Evolutionary conservation across 1,140 invertebrate species (phyloP).

Genomic region (Pseudomyrmex concolor): DNA sequence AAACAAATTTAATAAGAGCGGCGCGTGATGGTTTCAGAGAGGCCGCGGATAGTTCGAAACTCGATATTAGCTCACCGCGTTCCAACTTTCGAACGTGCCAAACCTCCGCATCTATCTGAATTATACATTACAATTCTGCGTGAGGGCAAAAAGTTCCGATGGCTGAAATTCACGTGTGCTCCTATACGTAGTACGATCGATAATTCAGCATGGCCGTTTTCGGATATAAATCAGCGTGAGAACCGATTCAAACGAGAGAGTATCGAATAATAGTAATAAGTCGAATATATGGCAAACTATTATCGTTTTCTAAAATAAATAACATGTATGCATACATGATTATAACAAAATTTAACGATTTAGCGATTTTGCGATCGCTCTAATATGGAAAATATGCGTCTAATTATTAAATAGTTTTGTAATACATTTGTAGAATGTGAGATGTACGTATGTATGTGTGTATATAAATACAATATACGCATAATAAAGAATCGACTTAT

Average conservation of each 20-base stretch:
- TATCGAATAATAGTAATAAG: too few species aligned
- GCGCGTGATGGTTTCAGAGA: conserved; percentile 12
- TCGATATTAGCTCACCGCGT: conserved; percentile 50
- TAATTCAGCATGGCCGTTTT: background rate
- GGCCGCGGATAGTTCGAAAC: conserved; percentile 47
- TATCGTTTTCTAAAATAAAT: too few species aligned
- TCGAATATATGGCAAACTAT: too few species aligned
- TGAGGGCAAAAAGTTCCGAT: conserved; percentile 17
- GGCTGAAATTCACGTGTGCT: background rate
- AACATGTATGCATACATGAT: too few species aligned
- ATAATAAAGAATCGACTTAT: background rate
- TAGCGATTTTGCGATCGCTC: too few species aligned
- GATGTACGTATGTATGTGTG: too few species aligned
- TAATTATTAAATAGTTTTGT: too few species aligned
- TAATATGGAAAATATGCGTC: too few species aligned
- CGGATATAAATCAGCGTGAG: background rate
- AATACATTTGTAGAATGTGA: too few species aligned
- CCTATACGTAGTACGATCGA: background rate
- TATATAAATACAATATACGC: conserved; percentile 2
- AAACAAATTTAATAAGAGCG: conserved; percentile 66
- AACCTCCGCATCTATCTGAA: conserved; percentile 35
- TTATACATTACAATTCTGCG: conserved; percentile 56
- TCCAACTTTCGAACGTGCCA: conserved; percentile 52
- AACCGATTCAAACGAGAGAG: background rate
- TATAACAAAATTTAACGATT: too few species aligned